phyloP scores from a whole-genome alignment of 1,140 invertebrate species.

The Cryptotermes secundus region DNA sequence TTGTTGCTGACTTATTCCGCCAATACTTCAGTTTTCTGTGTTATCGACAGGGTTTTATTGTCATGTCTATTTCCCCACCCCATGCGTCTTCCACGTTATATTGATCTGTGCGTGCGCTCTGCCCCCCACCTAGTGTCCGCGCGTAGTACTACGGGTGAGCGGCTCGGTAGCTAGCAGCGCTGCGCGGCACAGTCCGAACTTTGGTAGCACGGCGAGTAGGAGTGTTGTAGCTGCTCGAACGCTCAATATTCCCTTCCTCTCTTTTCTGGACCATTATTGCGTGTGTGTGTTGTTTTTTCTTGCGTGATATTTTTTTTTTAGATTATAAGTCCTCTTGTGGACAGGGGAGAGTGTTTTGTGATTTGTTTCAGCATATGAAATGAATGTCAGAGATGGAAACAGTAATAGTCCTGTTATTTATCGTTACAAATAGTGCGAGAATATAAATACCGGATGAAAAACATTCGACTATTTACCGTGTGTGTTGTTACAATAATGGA shows the following conservation, averaged over 20 bases:
- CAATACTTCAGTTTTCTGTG: background rate
- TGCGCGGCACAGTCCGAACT: conserved; percentile 12
- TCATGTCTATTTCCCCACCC: background rate
- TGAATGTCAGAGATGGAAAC: background rate
- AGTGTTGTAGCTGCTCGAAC: background rate
- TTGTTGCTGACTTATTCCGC: conserved; percentile 4
- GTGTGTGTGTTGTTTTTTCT: conserved; percentile 6
- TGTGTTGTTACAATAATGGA: conserved; percentile 4
- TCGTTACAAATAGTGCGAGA: background rate
- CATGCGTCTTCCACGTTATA: background rate
- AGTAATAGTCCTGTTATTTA: background rate
- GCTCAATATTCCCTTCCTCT: background rate
- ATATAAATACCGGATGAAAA: background rate
- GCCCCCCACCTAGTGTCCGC: background rate
- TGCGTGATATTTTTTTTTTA: background rate
- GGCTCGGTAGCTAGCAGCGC: conserved; percentile 15
- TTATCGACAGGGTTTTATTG: conserved; percentile 11
- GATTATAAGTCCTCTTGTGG: background rate
- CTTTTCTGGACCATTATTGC: conserved; percentile 4
- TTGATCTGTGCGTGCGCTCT: conserved; percentile 9
- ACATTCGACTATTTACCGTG: background rate
- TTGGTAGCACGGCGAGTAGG: background rate
- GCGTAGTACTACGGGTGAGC: background rate
- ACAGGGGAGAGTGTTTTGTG: background rate
- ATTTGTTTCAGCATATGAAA: background rate